Evolutionary conservation across 2,797 vertebrate species (phyloP).

Genomic region (Capromys pilorides): DNA sequence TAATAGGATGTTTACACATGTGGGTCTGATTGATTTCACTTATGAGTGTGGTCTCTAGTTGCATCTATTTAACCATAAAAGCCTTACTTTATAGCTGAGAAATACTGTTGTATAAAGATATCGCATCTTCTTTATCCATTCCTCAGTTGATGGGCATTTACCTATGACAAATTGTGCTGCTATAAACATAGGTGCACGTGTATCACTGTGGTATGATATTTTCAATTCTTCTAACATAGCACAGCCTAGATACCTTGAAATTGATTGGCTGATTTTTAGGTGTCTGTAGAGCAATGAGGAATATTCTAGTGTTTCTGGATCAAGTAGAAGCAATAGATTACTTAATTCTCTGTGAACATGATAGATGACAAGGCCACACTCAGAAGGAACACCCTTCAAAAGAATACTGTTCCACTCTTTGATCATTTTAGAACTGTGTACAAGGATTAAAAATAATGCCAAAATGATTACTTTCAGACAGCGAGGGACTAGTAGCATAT

Average conservation of each 20-base stretch:
- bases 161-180: too few species aligned
- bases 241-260: neutral
- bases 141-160: too few species aligned
- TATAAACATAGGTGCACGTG: too few species aligned
- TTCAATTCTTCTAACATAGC: neutral
- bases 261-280: conserved; percentile 43
- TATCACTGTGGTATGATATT: too few species aligned
- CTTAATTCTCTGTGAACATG: conserved; percentile 54
- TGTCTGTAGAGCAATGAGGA: conserved; percentile 26
- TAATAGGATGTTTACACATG: too few species aligned
- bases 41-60: too few species aligned
- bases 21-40: too few species aligned
- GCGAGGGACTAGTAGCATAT: neutral
- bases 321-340: conserved; percentile 19
- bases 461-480: conserved; percentile 20
- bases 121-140: too few species aligned
- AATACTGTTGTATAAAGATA: too few species aligned
- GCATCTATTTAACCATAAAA: too few species aligned
- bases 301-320: neutral
- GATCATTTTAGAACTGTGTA: conserved; percentile 47
- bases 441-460: conserved; percentile 40
- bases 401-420: neutral
- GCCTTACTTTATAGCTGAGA: too few species aligned
- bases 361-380: neutral
- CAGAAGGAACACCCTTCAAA: conserved; percentile 43